Evolutionary conservation across 2,797 vertebrate species (phyloP), one percentile per base, ranked within the genome.

Genomic region (Karalla daura): DNA sequence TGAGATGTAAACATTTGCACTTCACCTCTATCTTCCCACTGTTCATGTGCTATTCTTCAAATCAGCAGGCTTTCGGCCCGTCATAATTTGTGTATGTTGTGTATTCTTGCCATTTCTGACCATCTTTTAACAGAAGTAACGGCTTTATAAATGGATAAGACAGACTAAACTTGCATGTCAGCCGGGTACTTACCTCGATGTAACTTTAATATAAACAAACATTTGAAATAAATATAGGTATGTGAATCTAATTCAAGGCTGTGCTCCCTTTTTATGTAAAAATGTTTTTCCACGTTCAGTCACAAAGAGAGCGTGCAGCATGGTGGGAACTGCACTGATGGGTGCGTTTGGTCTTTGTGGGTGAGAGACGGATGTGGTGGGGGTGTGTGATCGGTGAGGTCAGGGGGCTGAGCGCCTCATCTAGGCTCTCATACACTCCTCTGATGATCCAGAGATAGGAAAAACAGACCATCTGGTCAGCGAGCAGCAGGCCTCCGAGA

Each of bases 1-100:
- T 78, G 39, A 49, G 49, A 35, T 65, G 65, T 58, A n/a, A 71
- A 53, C 75, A 45, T 87, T 86, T 88, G 72, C 70, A 83, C 74
- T 49, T 76, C 2, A 63, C 35, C 40, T 65, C 36, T 63, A 46
- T 64, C 24, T 58, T 65, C 65, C 20, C 18, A 12, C 37, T 74
- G 8, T 62, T 59, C 2, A 6, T 69, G 40, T 52, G 41, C 41
- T 64, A 45, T 69, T 59, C 27, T n/a, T 23, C 32, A 2, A 45
- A 12, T 17, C 45, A n/a, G 11, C n/a, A 14, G 15, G 5, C 15
- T 28, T 5, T 30, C 24, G 2, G 12, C 44, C 13, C 14, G 10
- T 70, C 27, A 7, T 55, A 30, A 37, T 47, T 21, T 51, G 17
- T 43, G 33, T 25, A 44, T 36, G 7, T 6, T 59, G 5, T 37